Evolutionary conservation across 2,888 invertebrate genomes (phyloP), one percentile per base, ranked within the genome.

Genomic region (Trachelus troglodyta): DNA sequence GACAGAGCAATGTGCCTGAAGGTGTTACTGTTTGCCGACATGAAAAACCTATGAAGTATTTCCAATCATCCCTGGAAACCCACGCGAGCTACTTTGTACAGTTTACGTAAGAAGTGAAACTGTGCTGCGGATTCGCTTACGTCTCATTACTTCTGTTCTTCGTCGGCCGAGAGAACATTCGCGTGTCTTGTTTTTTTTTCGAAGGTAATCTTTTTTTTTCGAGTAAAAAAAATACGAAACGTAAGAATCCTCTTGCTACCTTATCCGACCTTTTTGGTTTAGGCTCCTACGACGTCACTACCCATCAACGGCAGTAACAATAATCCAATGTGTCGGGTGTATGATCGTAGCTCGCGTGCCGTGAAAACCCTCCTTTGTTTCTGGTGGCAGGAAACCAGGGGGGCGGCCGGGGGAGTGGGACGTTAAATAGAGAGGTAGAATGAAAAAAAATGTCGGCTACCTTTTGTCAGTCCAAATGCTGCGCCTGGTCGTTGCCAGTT

Each of bases 391-490:
- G 15, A 40, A 23, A n/a, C n/a, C n/a, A n/a, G 33, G 33, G 1
- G 31, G 31, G 31, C 1, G 31, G 1, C 1, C 31, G 31, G 1
- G 40, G 4, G 4, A 40, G 15, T 1, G 1, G 40, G 2, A 56
- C 23, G 40, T 56, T 56, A 56, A 56, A 56, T 56, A 9, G 40
- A 56, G 40, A 56, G 40, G 23, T 56, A 56, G 40, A 56, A 56
- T 1, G 23, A 56, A 15, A 15, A 15, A 56, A 56, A 56, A 56
- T 23, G 69, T 69, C 71, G 76, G 31, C 71, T 33, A 33, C 71
- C 74, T 35, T n/a, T 73, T 77, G 81, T 81, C 79, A 80, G 80
- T 81, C 82, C 77, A 76, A 84, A 83, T 81, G 83, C 81, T 80
- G 37, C 37, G 37, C 37, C 37, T 37, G 78, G 80, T 73, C 75